Base-by-base conservation (phyloP, 2,113 vertebrate genomes). In the Synchiropus splendidus region DNA sequence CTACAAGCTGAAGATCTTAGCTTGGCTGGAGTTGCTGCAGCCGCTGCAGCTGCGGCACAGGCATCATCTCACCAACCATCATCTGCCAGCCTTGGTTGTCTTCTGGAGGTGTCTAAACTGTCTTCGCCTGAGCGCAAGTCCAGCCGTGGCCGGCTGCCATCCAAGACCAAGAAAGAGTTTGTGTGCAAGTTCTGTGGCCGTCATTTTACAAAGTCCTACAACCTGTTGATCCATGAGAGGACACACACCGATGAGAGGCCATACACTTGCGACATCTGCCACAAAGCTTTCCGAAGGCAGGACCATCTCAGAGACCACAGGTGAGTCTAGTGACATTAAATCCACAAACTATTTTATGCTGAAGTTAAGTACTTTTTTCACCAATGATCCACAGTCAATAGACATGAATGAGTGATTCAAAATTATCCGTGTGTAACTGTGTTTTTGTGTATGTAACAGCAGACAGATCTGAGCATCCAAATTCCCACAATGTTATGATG, bases 151-250 rank as follows among this genome's bases (percentile, higher is more conserved):
- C 87, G 95, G 12, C 82, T 98, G 62, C 94, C 94, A 0, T 97
- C 94, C 47, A 99, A 98, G 83, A 98, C 94, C 70, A 99, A 98
- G 84, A 99, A 99, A 74, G 95, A 99, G 65, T 99, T 99, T 21
- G 92, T 99, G 50, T 99, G 95, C 83, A 99, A 98, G 77, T 99
- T 99, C 77, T 99, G 95, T 14, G 94, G 92, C 46, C 89, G 95
- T 11, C 94, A 97, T 78, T 99, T 99, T 75, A 99, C 95, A 31
- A 99, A 99, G 77, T 99, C 95, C 36, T 99, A 99, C 77, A 99
- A 99, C 72, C 90, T 99, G 54, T 80, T 99, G 64, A 99, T 99
- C 64, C 95, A 99, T 0, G 95, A 99, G 86, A 84, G 95, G 69
- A 99, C 95, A 2, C 95, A 99, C 72, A 99, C 95, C 0, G 95